Evolutionary conservation across 2,797 vertebrate genomes (phyloP).

Genomic region (Rhabdophis nuchalis): DNA sequence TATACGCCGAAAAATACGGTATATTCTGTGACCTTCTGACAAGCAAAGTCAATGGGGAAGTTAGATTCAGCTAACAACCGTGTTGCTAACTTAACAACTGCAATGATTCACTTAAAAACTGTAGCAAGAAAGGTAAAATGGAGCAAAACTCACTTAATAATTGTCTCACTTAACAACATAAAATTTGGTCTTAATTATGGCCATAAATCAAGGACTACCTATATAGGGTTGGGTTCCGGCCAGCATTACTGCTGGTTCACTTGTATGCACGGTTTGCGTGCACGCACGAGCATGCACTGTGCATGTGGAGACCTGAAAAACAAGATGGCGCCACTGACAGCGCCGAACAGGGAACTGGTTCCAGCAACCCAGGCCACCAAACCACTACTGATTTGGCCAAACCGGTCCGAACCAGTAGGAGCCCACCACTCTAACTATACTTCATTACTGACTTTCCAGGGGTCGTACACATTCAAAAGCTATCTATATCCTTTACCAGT

Average conservation of each 20-base stretch:
- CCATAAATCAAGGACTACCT: not conserved
- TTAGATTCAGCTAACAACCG: not conserved
- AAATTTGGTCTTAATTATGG: not conserved
- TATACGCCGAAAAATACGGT: too few species aligned
- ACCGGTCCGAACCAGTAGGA: too few species aligned
- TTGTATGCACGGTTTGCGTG: too few species aligned
- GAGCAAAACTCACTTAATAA: not conserved
- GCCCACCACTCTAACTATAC: not conserved
- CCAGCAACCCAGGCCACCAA: too few species aligned
- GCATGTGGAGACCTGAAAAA: too few species aligned
- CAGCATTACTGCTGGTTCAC: too few species aligned
- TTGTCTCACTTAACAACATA: not conserved
- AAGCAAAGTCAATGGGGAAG: not conserved
- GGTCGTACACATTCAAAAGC: constrained; percentile 14
- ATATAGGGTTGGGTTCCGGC: too few species aligned
- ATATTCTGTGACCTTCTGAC: not conserved
- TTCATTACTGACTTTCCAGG: not conserved
- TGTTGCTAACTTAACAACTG: not conserved
- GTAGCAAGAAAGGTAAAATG: not conserved
- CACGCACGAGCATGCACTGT: too few species aligned
- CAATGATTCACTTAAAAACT: not conserved
- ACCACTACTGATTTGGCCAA: too few species aligned
- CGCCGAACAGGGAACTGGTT: too few species aligned
- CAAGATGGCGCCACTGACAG: too few species aligned
- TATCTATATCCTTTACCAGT: not conserved